Base-by-base conservation (phyloP, 2,888 invertebrate genomes). In the Ochropacha duplaris region DNA sequence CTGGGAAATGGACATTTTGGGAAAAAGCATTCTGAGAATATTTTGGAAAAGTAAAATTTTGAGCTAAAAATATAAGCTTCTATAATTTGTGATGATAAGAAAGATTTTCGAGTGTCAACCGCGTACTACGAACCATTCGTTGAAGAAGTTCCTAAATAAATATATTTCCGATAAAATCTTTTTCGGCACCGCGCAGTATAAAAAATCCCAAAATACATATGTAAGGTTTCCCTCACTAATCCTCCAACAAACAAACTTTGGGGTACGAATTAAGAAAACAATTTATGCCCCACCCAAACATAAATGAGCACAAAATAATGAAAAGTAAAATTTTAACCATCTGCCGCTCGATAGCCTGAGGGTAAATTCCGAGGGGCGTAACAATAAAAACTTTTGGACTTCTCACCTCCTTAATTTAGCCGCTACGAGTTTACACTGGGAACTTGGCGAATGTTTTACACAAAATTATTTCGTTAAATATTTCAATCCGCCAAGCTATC, bases 321-420 rank as follows among this genome's bases (percentile, higher is more conserved):
- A 75, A 79, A 81, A 76, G 81, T 78, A 65, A 76, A 81, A 81
- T 77, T 79, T 75, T 70, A 72, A 74, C 69, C 79, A 79, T 73
- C 78, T 74, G 74, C 69, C 50, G 51, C 50, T 62, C 63, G 65
- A 69, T 65, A 65, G 65, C 69, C 64, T 57, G 57, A 60, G 71
- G 81, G 79, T 81, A 75, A 80, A 78, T 79, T 77, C 66, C 69
- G 57, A 50, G 57, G 65, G 71, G 60, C 68, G 71, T 75, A 80
- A 82, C 82, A 83, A 83, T 84, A 83, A 82, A 84, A 83, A 83
- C 78, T 84, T 84, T 78, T 72, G 71, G 68, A 78, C 72, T 78
- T 81, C 78, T 74, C 83, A 83, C 84, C 82, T 83, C 75, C 79
- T 80, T 77, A 81, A 81, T 78, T 82, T 75, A 64, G 69, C 69